Evolutionary conservation across 2,113 vertebrate genomes (phyloP).

Genomic region (Gallinago undulata): DNA sequence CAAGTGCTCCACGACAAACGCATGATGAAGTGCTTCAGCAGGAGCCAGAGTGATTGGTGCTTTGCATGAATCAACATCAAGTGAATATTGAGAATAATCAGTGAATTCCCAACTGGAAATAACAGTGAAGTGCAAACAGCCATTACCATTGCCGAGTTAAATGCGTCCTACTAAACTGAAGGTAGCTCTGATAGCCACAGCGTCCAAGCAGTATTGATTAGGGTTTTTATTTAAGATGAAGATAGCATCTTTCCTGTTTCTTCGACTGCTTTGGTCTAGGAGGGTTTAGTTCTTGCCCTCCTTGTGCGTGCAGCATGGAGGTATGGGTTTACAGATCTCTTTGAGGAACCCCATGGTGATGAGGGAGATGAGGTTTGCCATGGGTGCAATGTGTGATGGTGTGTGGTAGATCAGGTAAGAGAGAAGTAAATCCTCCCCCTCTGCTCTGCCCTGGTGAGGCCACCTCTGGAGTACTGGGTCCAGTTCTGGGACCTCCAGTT

Average conservation of each 20-base stretch:
- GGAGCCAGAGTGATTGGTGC: not conserved
- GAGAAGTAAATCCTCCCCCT: not conserved
- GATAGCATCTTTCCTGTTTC: not conserved
- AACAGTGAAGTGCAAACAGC: not conserved
- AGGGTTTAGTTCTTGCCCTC: not conserved
- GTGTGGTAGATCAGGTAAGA: not conserved
- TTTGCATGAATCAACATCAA: not conserved
- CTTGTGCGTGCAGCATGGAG: too few relatives aligned
- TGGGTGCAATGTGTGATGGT: not conserved
- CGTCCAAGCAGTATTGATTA: not conserved
- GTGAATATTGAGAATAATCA: conserved; percentile 23
- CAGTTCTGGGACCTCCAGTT: not conserved
- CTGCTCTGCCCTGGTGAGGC: not conserved
- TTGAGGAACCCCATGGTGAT: not conserved
- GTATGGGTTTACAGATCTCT: not conserved
- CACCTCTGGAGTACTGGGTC: not conserved
- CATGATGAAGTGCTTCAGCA: not conserved
- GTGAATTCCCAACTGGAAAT: not conserved
- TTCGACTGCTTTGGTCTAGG: not conserved
- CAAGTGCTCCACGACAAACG: not conserved
- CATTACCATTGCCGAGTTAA: not conserved
- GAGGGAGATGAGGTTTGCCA: not conserved
- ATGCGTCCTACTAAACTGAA: not conserved
- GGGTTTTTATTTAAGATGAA: not conserved
- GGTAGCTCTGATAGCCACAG: not conserved